These are phyloP conservation scores for Etheostoma spectabile DNA, from an alignment of 2,113 vertebrate genomes.

Conservation along the genomic window DNA sequence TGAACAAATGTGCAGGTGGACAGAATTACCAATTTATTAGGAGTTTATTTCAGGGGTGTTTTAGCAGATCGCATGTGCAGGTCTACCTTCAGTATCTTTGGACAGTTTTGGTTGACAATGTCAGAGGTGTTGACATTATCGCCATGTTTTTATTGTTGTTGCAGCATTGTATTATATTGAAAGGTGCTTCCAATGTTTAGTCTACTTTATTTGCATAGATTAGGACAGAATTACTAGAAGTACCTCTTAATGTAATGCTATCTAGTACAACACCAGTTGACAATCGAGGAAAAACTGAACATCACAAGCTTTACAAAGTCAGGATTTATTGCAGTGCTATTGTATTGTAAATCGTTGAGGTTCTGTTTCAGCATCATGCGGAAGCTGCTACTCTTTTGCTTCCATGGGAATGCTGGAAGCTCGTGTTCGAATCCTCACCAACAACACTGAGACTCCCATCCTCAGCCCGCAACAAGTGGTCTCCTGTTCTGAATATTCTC, in stretches of 20 bases:
- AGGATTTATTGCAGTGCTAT: background rate
- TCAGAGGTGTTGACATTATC: background rate
- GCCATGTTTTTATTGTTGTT: background rate
- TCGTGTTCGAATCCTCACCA: constrained; percentile 91
- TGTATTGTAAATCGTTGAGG: background rate
- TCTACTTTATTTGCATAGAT: background rate
- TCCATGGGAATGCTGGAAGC: constrained; percentile 96
- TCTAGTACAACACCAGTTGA: background rate
- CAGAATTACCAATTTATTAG: background rate
- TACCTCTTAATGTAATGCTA: background rate
- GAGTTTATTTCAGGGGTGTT: background rate
- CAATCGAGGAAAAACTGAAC: background rate
- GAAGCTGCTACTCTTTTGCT: constrained; percentile 95
- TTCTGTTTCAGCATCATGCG: constrained; percentile 85
- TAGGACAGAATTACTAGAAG: background rate
- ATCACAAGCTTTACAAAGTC: background rate
- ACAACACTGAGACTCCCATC: constrained; percentile 88
- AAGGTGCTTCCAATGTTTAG: background rate
- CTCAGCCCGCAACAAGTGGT: constrained; percentile 95
- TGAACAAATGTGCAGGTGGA: background rate
- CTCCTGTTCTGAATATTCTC: constrained; percentile 95
- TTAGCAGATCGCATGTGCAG: background rate
- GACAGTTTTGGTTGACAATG: background rate
- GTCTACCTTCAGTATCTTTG: background rate
- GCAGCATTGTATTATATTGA: background rate